Base-by-base conservation (phyloP, 1,140 invertebrate species). In the Saxidomus purpurata region DNA sequence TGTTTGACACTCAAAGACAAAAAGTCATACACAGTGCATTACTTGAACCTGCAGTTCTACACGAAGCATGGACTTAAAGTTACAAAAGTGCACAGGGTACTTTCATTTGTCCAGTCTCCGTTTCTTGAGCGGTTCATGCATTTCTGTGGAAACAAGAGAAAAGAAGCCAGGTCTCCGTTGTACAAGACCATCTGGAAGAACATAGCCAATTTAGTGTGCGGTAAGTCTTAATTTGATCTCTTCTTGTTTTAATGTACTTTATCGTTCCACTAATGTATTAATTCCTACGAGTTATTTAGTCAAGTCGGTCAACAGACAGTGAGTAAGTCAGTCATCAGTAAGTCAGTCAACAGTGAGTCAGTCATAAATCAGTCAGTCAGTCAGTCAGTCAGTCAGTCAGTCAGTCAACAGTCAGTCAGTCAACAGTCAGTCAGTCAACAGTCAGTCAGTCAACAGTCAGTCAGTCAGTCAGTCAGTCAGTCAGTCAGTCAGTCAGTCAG, bases 11-110 rank as follows among this genome's bases (percentile, higher is more conserved):
- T 63, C 6, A 63, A 63, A 28, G 59, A 63, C 15, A 63, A 63
- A 28, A 63, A 63, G 25, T 63, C 59, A 63, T 63, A 63, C 59
- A 63, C 59, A 28, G n/a, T 63, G n/a, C 59, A 63, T 63, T 63
- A 63, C 25, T 15, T 63, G 6, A 63, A 63, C 15, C 59, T 63
- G 1, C 59, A 63, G 25, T 63, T 63, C 15, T 63, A 63, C 25
- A 63, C 59, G n/a, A 63, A 63, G 15, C 25, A 63, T 28, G 59
- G 59, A 63, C 59, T 63, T 25, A 1, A 63, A 28, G 59, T 63
- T 8, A 63, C 59, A 25, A 63, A 63, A 63, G 25, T 63, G 28
- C 59, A 63, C 59, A 63, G 59, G 59, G 59, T 63, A 28, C 59
- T 63, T 2, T 4, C 22, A 63, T 63, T 63, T 63, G 22, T 25